These are phyloP conservation scores for Phallusia fumigata DNA, from an alignment of 23 tunicate species.

Conservation along the genomic window DNA sequence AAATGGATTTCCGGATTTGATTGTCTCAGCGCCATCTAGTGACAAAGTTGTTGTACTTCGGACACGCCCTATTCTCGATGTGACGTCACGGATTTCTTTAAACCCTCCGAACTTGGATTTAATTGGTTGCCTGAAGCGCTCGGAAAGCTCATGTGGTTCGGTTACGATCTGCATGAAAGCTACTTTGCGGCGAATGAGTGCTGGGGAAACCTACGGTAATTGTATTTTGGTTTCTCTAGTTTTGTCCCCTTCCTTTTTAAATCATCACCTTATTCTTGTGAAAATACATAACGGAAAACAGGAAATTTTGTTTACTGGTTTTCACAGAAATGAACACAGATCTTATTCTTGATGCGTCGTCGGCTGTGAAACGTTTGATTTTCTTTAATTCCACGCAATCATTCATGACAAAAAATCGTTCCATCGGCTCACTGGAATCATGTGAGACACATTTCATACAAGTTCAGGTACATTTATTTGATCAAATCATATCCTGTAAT, in stretches of 20 bases:
- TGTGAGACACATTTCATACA: background rate
- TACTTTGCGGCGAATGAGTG: background rate
- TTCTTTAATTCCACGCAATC: background rate
- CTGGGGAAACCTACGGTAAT: background rate
- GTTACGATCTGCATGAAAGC: background rate
- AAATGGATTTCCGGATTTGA: constrained; percentile 5
- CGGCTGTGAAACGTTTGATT: background rate
- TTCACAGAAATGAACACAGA: background rate
- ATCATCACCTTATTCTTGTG: no score
- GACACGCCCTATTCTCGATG: constrained; percentile 8
- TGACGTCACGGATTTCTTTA: background rate
- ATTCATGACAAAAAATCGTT: background rate
- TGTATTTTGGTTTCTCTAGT: background rate
- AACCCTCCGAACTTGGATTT: background rate
- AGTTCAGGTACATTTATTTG: background rate
- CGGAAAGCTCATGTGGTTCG: background rate
- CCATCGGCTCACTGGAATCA: background rate
- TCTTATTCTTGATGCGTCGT: background rate
- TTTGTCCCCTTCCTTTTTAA: no score
- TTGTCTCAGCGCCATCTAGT: constrained; percentile 14
- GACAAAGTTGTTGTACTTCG: background rate
- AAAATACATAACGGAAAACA: no score
- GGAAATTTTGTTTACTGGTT: no score
- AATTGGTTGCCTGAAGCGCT: background rate
- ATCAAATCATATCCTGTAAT: no score